Conservation (phyloP, 53 echinoderm and acorn worm species). For the Paracentrotus lividus region DNA sequence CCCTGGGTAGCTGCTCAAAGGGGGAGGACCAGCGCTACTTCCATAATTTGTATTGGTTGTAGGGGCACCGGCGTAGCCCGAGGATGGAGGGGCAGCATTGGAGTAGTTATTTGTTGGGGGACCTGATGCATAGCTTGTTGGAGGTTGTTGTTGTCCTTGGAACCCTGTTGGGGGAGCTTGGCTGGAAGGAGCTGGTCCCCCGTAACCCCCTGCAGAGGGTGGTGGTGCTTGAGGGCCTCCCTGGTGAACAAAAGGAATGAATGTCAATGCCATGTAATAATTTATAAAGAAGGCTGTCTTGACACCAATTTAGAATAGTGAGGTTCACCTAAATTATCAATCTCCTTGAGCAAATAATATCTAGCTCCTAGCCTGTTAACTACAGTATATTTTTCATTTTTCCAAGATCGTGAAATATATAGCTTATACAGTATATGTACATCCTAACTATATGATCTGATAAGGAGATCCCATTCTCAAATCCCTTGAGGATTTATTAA, state of each 20-base stretch:
- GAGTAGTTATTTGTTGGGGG: slow-evolving; percentile 47
- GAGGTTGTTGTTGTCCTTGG: slow-evolving; percentile 48
- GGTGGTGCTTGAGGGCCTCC: slow-evolving; percentile 46
- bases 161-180: slow-evolving; percentile 50
- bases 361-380: too few relatives aligned
- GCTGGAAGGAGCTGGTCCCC: slow-evolving; percentile 28
- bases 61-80: slow-evolving; percentile 17
- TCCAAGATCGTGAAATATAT: too few relatives aligned
- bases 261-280: too few relatives aligned
- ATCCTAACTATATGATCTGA: too few relatives aligned
- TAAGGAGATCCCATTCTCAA: too few relatives aligned
- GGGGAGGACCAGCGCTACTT: slow-evolving; percentile 13
- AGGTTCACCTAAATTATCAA: too few relatives aligned
- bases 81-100: slow-evolving; percentile 20
- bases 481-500: too few relatives aligned
- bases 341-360: too few relatives aligned
- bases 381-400: too few relatives aligned
- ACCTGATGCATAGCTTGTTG: slow-evolving; percentile 22
- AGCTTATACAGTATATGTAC: too few relatives aligned
- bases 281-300: too few relatives aligned
- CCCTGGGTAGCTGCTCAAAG: slow-evolving; percentile 28
- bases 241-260: not conserved
- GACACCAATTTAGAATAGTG: too few relatives aligned
- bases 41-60: slow-evolving; percentile 57
- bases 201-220: not conserved